phyloP scores from a whole-genome alignment of 2,797 vertebrate species.

The Malurus splendens region DNA sequence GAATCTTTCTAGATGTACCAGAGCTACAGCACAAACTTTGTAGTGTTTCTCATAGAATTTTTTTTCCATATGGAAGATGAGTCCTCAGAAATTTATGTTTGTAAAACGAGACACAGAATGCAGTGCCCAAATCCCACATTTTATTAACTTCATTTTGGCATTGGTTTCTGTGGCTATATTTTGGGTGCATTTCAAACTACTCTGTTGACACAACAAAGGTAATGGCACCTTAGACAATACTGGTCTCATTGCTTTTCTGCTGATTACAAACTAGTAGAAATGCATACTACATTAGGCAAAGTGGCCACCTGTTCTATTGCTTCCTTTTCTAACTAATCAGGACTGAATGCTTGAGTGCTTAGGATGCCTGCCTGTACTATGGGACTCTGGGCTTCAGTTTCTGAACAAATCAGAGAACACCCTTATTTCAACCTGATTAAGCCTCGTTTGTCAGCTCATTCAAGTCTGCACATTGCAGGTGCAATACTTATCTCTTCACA shows the following conservation, averaged over 20 bases:
- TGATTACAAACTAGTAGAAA: neutral
- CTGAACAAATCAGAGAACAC: neutral
- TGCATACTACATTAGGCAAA: neutral
- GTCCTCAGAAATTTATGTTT: neutral
- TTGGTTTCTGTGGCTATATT: neutral
- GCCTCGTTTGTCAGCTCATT: neutral
- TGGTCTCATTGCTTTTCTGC: neutral
- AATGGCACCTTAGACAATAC: neutral
- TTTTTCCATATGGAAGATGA: neutral
- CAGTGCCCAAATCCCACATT: neutral
- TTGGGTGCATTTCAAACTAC: neutral
- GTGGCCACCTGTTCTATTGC: neutral
- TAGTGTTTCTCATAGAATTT: neutral
- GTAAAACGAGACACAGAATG: neutral
- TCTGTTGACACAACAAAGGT: neutral
- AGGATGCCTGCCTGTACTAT: neutral
- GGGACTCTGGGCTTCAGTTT: neutral
- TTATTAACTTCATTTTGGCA: neutral
- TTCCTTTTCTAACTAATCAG: neutral
- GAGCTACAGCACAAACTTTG: neutral
- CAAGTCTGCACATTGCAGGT: fast-evolving
- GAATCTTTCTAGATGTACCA: neutral
- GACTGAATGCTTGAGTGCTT: neutral
- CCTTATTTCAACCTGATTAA: neutral
- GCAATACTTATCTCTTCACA: neutral